phyloP scores from a whole-genome alignment of 2,888 invertebrate genomes.

The Clanis bilineata region DNA sequence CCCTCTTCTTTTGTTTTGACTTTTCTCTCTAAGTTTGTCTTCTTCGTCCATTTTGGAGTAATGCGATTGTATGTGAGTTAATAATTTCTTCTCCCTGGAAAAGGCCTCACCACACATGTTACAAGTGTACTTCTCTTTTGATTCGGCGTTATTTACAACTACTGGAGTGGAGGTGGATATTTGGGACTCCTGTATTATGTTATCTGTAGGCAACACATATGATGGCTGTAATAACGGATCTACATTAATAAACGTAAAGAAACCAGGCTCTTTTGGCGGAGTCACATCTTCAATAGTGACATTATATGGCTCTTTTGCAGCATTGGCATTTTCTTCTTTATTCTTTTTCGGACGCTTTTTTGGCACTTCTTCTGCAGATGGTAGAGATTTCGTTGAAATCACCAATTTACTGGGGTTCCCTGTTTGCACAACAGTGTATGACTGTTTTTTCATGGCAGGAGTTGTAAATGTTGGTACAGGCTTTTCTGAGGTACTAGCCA shows the following conservation, averaged over 20 bases:
- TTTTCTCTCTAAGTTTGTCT: constrained; percentile 46
- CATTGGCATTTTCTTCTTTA: constrained; percentile 31
- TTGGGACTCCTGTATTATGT: constrained; percentile 74
- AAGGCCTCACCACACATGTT: constrained; percentile 68
- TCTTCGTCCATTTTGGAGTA: constrained; percentile 68
- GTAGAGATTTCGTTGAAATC: constrained; percentile 67
- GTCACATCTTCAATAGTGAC: constrained; percentile 52
- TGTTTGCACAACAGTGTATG: constrained; percentile 71
- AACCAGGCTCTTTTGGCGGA: constrained; percentile 53
- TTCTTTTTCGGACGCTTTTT: constrained; percentile 53
- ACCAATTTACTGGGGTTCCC: constrained; percentile 71
- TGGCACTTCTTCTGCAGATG: constrained; percentile 37
- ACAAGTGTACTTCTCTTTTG: constrained; percentile 56
- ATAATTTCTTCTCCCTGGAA: constrained; percentile 68
- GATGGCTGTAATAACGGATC: constrained; percentile 70
- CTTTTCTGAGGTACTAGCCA: constrained; percentile 28
- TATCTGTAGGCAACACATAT: constrained; percentile 69
- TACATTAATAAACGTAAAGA: constrained; percentile 74
- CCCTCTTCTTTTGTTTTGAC: constrained; percentile 35
- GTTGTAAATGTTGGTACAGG: constrained; percentile 54
- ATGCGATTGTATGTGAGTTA: constrained; percentile 70
- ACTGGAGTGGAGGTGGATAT: constrained; percentile 64
- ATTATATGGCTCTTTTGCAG: constrained; percentile 46
- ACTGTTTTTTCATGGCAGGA: constrained; percentile 71
- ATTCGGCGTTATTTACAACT: constrained; percentile 33